A percentile compares a stretch with the other conserved stretches of the same genome.
Conservation (phyloP, 2,113 vertebrate genomes). For the Trichomycterus rosablanca region DNA sequence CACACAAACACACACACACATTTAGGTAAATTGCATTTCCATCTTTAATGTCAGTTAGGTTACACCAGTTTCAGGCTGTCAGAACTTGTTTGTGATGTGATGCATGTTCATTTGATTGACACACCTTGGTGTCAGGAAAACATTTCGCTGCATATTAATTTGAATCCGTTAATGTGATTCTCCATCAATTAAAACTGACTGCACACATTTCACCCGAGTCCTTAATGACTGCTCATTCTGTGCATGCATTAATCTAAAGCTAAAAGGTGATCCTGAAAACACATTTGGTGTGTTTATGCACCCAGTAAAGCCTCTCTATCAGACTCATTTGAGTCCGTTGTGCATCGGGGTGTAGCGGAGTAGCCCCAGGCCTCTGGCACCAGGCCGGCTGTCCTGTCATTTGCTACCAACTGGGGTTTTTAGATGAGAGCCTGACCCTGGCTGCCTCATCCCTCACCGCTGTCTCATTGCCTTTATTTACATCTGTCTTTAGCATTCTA, state of each 20-base stretch:
- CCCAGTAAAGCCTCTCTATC: slow-evolving; percentile 59
- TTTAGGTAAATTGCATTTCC: no score
- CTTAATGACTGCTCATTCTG: slow-evolving; percentile 37
- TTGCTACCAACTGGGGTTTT: slow-evolving; percentile 80
- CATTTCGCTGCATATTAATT: slow-evolving; percentile 33
- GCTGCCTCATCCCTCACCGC: slow-evolving; percentile 87
- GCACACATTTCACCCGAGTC: slow-evolving; percentile 25
- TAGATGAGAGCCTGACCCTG: slow-evolving; percentile 81
- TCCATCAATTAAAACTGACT: slow-evolving; percentile 35
- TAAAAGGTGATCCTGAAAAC: slow-evolving; percentile 29
- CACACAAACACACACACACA: no score
- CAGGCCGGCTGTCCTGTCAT: slow-evolving; percentile 67
- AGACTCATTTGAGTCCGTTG: slow-evolving; percentile 75
- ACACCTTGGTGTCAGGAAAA: slow-evolving; percentile 7
- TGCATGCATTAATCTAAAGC: slow-evolving; percentile 49
- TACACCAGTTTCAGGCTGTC: no score
- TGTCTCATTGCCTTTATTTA: slow-evolving; percentile 98
- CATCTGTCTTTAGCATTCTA: slow-evolving; percentile 99
- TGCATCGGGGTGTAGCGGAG: slow-evolving; percentile 64
- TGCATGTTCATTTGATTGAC: slow-evolving; percentile 12
- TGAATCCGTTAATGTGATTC: slow-evolving; percentile 18
- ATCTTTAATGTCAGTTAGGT: not conserved
- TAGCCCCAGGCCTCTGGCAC: slow-evolving; percentile 75
- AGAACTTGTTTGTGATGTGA: slow-evolving; percentile 20
- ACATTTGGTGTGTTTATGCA: slow-evolving; percentile 51